Evolutionary conservation across 2,113 vertebrate species (phyloP), one percentile per base, ranked within the genome.

Genomic region (Grammomys dolichurus): DNA sequence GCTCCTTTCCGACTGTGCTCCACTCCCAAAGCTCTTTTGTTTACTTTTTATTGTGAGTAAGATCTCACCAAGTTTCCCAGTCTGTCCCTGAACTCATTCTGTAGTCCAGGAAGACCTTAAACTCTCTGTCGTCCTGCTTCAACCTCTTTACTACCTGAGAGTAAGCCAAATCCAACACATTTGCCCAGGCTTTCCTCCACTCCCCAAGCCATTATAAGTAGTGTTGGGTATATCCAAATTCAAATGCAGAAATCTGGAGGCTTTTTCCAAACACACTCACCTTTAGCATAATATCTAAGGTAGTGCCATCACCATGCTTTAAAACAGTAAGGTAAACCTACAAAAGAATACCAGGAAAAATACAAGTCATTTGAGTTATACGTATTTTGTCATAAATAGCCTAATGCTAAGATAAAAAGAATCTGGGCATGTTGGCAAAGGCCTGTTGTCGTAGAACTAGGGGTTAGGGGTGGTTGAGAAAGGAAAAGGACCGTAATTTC

Each of bases 201-300:
- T 51, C 20, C 48, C 70, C 48, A 46, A 46, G 87, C 40, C 88
- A 58, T 48, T 78, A 76, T 26, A 90, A 84, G 33, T 36, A 65
- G 14, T 31, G 75, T 3, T 95, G 36, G 72, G 46, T 81, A 43
- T 72, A 36, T 70, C n/a, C 9, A 92, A 76, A 43, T 36, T 91
- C 43, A 94, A 92, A 91, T 65, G 63, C 33, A 97, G 43, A 75
- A 87, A 76, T 80, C 40, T 46, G 46, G 17, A 16, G 90, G 20
- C 10, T 54, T 46, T 89, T 90, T 72, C 26, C 63, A 84, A 58
- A 80, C 56, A 36, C 43, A 94, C 98, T 97, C 96, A 99, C 99
- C 99, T 99, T 99, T 36, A 99, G 97, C 99, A 99, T 99, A 7
- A 99, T 99, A 88, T 99, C 99, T 98, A 99, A 97, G 0, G 99